phyloP scores from a whole-genome alignment of 2,797 vertebrate genomes.

The Phrynocephalus guinanensis region DNA sequence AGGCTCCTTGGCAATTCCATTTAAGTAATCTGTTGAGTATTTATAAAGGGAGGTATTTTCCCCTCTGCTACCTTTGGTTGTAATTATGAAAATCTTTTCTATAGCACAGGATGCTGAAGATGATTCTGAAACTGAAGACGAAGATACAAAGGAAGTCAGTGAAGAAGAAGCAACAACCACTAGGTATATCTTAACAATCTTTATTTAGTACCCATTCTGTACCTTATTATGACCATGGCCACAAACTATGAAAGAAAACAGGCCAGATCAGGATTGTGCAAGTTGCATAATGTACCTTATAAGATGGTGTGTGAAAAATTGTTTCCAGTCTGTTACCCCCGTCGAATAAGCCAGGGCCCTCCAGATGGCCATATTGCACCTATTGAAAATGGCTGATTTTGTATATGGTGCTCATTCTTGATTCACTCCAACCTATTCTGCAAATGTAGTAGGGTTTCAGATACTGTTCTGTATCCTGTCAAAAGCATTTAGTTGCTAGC shows the following conservation, averaged over 20 bases:
- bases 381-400: background rate
- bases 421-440: background rate
- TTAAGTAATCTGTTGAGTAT: background rate
- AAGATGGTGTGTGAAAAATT: too few species aligned
- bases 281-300: too few species aligned
- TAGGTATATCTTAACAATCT: slow-evolving; percentile 47
- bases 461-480: background rate
- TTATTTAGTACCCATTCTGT: background rate
- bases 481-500: background rate
- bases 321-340: too few species aligned
- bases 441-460: background rate
- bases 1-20: background rate
- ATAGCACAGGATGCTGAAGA: background rate
- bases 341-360: too few species aligned
- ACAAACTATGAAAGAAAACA: too few species aligned
- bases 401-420: background rate
- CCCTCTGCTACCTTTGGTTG: too few species aligned
- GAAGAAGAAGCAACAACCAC: slow-evolving; percentile 9
- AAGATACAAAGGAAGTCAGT: background rate
- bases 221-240: too few species aligned
- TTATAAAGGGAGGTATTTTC: background rate
- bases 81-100: background rate
- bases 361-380: too few species aligned
- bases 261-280: too few species aligned
- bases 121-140: background rate